Conservation (phyloP, 2,888 invertebrate genomes). For the Latrodectus hesperus region DNA sequence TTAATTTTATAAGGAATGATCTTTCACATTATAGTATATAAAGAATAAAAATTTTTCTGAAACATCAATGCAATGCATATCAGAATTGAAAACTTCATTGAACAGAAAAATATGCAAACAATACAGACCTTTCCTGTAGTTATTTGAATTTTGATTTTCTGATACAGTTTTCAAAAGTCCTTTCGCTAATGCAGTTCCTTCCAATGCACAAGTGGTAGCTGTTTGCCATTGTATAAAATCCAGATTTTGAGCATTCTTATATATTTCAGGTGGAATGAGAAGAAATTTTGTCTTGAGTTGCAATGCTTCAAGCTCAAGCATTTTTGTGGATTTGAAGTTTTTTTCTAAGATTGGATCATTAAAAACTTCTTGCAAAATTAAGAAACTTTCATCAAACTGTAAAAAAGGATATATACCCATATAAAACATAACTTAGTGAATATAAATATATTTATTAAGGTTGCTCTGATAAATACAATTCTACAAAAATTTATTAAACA, state of each 20-base stretch:
- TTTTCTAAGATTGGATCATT: conserved; percentile 24
- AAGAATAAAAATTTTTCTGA: too few relatives aligned
- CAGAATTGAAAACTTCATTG: too few relatives aligned
- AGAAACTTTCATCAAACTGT: conserved; percentile 54
- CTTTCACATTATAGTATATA: too few relatives aligned
- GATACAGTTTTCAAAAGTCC: conserved; percentile 38
- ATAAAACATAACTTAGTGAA: too few relatives aligned
- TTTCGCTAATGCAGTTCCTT: conserved; percentile 13
- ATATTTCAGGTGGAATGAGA: conserved; percentile 17
- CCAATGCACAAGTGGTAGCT: conserved; percentile 15
- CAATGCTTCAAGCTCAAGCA: conserved; percentile 24
- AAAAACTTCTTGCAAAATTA: conserved; percentile 17
- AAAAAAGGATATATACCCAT: background rate
- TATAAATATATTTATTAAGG: too few relatives aligned
- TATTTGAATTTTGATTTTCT: conserved; percentile 30
- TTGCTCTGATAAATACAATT: too few relatives aligned
- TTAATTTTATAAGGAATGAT: too few relatives aligned
- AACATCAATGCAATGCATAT: too few relatives aligned
- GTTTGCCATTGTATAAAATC: conserved; percentile 19
- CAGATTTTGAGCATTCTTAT: conserved; percentile 4
- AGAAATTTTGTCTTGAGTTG: conserved; percentile 29
- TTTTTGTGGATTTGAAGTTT: conserved; percentile 32
- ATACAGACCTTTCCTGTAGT: background rate
- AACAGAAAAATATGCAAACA: background rate
- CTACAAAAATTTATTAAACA: too few relatives aligned